Evolutionary conservation across 2,888 invertebrate genomes (phyloP), one percentile per base, ranked within the genome.

Genomic region (Bedellia somnulentella): DNA sequence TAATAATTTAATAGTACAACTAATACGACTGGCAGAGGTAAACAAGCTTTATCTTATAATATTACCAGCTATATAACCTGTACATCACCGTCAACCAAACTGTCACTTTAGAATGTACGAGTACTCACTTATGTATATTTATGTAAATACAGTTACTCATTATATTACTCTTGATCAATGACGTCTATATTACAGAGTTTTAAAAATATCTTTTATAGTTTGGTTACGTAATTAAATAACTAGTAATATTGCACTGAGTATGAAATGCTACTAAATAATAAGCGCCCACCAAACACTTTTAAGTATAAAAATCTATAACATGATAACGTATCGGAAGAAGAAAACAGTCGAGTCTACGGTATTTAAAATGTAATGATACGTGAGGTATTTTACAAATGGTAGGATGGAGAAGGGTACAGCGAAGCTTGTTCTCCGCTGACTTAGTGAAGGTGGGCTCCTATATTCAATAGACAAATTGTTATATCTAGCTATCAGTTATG

Each of bases 161-260:
- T 27, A 31, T 73, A 73, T 62, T 62, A 66, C 60, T 66, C 67
- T 66, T 59, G 61, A 60, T 63, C 56, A 52, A 54, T 62, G 68
- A 70, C 66, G 68, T 70, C 26, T 64, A 58, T 64, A 64, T 54
- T 30, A 29, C 57, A 52, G 57, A 40, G 35, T 33, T 46, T 53
- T 52, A 60, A 70, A 67, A 68, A 70, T 66, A 71, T 76, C 76
- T 73, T 67, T 56, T 75, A 76, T 75, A 77, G 77, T 76, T 77
- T 77, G 77, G 77, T 77, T 77, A 77, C 76, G 73, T 75, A 67
- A 77, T 75, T 75, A 75, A 71, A 75, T 76, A 77, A 77, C 77
- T 77, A 77, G 77, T 73, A 75, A 77, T 77, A 77, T 77, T 77
- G 77, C 77, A 77, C 77, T 77, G 77, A 76, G 76, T 77, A 77